Conservation (phyloP, 2,888 invertebrate species). For the Xestobium rufovillosum region DNA sequence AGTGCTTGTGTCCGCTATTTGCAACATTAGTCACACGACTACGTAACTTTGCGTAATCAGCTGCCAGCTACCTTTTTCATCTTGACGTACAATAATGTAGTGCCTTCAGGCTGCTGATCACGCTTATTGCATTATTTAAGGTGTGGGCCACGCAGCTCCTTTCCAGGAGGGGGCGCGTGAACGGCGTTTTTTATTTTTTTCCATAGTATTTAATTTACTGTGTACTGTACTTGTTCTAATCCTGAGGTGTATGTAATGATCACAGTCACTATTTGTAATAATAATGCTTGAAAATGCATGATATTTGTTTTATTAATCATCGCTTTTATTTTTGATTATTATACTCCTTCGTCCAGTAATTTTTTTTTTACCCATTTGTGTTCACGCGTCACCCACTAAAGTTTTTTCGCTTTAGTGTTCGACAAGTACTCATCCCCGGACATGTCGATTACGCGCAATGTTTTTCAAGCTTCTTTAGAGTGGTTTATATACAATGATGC, state of each 20-base stretch:
- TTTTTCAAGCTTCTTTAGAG: conserved; percentile 1
- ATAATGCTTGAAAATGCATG: conserved; percentile 83
- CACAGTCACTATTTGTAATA: conserved; percentile 72
- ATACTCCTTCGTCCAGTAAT: conserved; percentile 31
- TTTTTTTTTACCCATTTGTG: conserved; percentile 15
- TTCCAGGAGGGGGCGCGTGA: conserved; percentile 19
- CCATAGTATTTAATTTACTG: conserved; percentile 39
- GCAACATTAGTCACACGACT: conserved; percentile 21
- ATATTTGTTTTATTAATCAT: conserved; percentile 70
- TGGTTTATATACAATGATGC: background rate
- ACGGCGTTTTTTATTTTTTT: conserved; percentile 26
- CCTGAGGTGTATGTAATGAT: conserved; percentile 49
- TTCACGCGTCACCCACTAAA: background rate
- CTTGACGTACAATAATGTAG: conserved; percentile 41
- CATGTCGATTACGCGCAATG: background rate
- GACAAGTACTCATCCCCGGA: too few species aligned
- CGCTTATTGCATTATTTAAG: conserved; percentile 35
- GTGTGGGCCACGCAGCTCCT: conserved; percentile 42
- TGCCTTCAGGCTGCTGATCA: conserved; percentile 46
- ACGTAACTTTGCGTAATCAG: conserved; percentile 41
- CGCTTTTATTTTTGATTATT: conserved; percentile 41
- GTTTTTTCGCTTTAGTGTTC: too few species aligned
- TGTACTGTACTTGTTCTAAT: conserved; percentile 49
- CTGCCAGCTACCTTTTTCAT: conserved; percentile 38
- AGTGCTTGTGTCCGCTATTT: conserved; percentile 1